Conservation (phyloP, 2,113 vertebrate genomes). For the Petrocephalus zakoni region DNA sequence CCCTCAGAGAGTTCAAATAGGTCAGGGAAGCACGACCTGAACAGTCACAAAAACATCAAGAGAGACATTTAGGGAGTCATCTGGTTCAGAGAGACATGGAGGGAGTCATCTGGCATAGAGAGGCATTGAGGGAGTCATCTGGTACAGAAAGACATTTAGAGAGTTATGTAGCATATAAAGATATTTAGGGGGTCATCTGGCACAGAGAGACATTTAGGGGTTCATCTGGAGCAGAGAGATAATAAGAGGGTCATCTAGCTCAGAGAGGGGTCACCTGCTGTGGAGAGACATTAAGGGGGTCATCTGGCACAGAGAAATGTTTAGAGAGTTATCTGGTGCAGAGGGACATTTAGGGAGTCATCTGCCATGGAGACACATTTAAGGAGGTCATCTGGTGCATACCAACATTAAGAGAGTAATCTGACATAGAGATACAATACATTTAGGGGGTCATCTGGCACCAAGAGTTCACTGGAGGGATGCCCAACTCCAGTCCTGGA, state of each 20-base stretch:
- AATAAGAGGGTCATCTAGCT: too few relatives aligned
- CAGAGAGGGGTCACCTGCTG: too few relatives aligned
- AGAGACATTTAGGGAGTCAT: constrained; percentile 11
- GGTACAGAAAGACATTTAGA: background rate
- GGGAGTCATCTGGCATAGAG: background rate
- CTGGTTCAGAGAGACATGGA: background rate
- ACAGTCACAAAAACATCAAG: constrained; percentile 1
- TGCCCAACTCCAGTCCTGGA: too few relatives aligned
- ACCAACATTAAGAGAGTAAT: too few relatives aligned
- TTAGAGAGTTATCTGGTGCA: background rate
- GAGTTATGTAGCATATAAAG: background rate
- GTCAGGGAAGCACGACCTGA: constrained; percentile 77
- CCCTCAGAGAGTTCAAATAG: constrained; percentile 65
- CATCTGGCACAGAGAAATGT: too few relatives aligned
- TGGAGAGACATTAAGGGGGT: background rate
- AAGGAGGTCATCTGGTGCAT: background rate
- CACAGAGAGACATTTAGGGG: constrained; percentile 10
- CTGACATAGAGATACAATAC: too few relatives aligned
- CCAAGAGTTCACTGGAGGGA: background rate
- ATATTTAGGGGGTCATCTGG: background rate
- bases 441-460: too few relatives aligned
- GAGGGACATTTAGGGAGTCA: background rate
- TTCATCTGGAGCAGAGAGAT: too few relatives aligned
- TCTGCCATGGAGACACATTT: background rate
- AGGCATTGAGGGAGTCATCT: background rate